Conservation (phyloP, 2,113 vertebrate species). For the Pollimyrus isidori region DNA sequence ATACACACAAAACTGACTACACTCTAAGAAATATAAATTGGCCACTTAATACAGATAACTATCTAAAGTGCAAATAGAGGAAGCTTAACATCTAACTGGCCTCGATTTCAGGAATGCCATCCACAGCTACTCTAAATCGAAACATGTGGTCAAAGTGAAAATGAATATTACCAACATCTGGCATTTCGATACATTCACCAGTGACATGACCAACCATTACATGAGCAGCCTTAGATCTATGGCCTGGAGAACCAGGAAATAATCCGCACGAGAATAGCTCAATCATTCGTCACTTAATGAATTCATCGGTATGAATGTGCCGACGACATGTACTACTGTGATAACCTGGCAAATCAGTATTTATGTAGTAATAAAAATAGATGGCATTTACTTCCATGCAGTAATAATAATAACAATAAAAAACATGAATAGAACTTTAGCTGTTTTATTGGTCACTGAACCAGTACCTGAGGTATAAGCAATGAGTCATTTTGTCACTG, state of each 20-base stretch:
- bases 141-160: constrained; percentile 31
- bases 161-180: constrained; percentile 36
- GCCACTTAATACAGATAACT: neutral
- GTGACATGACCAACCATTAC: constrained; percentile 16
- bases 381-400: neutral
- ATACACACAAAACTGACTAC: neutral
- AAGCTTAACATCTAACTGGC: neutral
- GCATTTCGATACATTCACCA: constrained; percentile 26
- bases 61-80: neutral
- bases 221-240: constrained; percentile 14
- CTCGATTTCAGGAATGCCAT: neutral
- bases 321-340: neutral
- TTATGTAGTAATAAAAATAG: constrained; percentile 9
- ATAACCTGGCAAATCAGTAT: neutral
- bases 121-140: constrained; percentile 27
- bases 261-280: constrained; percentile 21
- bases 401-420: neutral
- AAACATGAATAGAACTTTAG: neutral
- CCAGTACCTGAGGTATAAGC: neutral
- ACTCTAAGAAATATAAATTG: neutral
- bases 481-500: constrained; percentile 17
- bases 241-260: constrained; percentile 21
- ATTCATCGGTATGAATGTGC: neutral
- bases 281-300: neutral
- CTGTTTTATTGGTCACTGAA: neutral